These are phyloP conservation scores for Phymorhynchus buccinoides DNA, from an alignment of 1,140 invertebrate genomes.

Conservation along the genomic window DNA sequence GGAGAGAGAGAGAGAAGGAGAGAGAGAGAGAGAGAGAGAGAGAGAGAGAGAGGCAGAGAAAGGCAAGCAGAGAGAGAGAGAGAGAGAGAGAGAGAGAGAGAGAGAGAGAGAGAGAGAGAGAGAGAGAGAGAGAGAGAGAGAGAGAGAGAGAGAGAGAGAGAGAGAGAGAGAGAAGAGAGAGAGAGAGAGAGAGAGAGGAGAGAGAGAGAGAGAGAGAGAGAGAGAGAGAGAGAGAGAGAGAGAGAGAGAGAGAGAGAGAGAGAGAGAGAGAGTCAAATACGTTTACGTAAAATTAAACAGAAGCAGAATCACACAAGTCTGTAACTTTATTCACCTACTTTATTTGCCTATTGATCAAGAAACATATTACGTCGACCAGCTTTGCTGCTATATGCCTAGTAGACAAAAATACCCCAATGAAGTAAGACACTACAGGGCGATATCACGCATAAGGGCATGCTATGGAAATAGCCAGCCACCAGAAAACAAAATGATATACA, in stretches of 20 bases:
- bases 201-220: background rate
- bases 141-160: background rate
- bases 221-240: background rate
- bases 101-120: background rate
- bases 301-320: too few species aligned
- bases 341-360: too few species aligned
- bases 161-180: background rate
- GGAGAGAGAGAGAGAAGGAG: background rate
- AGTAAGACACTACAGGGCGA: too few species aligned
- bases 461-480: too few species aligned
- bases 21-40: background rate
- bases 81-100: background rate
- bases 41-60: constrained; percentile 14
- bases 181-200: background rate
- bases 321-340: too few species aligned
- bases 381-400: too few species aligned
- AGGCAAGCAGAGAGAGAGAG: background rate
- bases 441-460: too few species aligned
- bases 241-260: background rate
- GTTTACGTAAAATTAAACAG: too few species aligned
- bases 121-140: background rate
- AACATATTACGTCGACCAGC: too few species aligned
- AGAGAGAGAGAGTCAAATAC: background rate
- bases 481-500: too few species aligned
- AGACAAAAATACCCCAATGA: too few species aligned